Base-by-base conservation (phyloP, 2,113 vertebrate genomes). In the Pelmatolapia mariae region DNA sequence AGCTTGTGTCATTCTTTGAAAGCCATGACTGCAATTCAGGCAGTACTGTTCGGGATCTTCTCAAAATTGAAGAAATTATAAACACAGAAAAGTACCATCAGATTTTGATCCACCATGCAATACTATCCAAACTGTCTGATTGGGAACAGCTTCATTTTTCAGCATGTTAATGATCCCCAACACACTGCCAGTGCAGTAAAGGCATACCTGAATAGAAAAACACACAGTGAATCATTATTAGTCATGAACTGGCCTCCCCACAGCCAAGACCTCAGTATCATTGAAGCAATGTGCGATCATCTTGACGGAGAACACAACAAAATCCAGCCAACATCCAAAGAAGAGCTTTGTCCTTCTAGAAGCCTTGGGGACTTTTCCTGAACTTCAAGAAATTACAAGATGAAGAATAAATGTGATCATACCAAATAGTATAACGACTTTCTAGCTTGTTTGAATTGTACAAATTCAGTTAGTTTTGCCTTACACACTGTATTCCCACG, bases 371-470 rank as follows among this genome's bases (percentile, higher is more conserved):
- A 10, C 8, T 26, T 43, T 73, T 45, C 38, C 2, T 1, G 13
- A 71, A 45, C 66, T 73, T 73, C 5, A 73, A 3, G 5, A 71
- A 71, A 71, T 71, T 24, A 43, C 31, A 66, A 38, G 7, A n/a
- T 66, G 61, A 66, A 73, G 66, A 73, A 73, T 73, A 16, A 73
- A 7, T 24, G 38, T 16, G 2, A 43, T 16, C 66, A 8, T 38
- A n/a, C 10, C 10, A 16, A 71, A 43, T 1, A 16, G 66, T 0
- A 66, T 3, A 36, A 66, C 0, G 3, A 43, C 38, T 71, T 4
- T 71, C 8, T 24, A 43, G n/a, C 36, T 43, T 24, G n/a, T 16
- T 71, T 0, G n/a, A 71, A 71, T 43, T 24, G n/a, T 43, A 71
- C 66, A 43, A 71, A 71, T 24, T 43, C 38, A 0, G 29, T 63